These are phyloP conservation scores for Nyleta sp. DNA, from an alignment of 2,888 invertebrate genomes.

Conservation along the genomic window DNA sequence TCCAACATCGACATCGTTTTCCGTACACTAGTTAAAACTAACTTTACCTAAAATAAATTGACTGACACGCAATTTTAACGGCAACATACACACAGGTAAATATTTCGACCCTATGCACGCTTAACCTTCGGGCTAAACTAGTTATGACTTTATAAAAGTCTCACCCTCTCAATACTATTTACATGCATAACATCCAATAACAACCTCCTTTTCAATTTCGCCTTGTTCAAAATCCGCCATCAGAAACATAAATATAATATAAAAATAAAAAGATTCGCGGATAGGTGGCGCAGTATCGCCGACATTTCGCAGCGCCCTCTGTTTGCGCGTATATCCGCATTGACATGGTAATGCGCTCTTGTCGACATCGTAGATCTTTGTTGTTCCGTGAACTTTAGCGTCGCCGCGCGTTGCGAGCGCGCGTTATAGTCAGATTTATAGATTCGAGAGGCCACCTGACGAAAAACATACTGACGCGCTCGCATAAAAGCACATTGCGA, in stretches of 20 bases:
- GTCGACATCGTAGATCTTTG: conserved; percentile 61
- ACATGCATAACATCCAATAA: too few species aligned
- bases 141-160: too few species aligned
- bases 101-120: too few species aligned
- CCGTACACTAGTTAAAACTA: too few species aligned
- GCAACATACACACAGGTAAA: too few species aligned
- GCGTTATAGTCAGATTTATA: conserved; percentile 57
- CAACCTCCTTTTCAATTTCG: conserved; percentile 14
- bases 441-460: conserved; percentile 52
- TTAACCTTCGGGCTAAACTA: too few species aligned
- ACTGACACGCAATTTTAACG: too few species aligned
- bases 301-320: conserved; percentile 35
- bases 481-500: conserved; percentile 55
- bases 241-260: conserved; percentile 43
- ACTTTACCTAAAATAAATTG: too few species aligned
- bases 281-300: conserved; percentile 28
- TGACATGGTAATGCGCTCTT: conserved; percentile 59
- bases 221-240: conserved; percentile 19
- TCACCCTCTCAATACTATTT: too few species aligned
- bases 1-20: too few species aligned
- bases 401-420: conserved; percentile 36
- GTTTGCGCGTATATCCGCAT: conserved; percentile 49
- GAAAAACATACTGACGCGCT: conserved; percentile 52
- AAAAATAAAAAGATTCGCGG: conserved; percentile 21
- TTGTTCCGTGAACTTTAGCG: conserved; percentile 57